Percentiles rank a stretch among this genome's conserved stretches.
phyloP scores from a whole-genome alignment of 2,888 invertebrate genomes.

The Nomada lathburiana region DNA sequence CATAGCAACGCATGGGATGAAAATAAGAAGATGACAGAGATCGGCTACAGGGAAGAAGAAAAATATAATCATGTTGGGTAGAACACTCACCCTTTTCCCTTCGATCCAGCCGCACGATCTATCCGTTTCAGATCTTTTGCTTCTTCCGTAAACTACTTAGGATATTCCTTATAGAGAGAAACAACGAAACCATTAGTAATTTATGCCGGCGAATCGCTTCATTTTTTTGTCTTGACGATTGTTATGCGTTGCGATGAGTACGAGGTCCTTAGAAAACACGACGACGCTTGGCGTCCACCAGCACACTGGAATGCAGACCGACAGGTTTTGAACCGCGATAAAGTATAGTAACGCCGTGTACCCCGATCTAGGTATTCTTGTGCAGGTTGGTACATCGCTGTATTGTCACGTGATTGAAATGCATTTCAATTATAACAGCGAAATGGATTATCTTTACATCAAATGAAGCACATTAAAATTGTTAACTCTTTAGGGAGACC shows the following conservation, averaged over 20 bases:
- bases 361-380: slow-evolving; percentile 46
- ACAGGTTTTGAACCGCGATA: slow-evolving; percentile 81
- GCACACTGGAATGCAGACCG: slow-evolving; percentile 84
- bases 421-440: not conserved
- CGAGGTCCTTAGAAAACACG: slow-evolving; percentile 47
- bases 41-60: slow-evolving; percentile 33
- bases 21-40: slow-evolving; percentile 2
- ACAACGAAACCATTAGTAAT: slow-evolving; percentile 20
- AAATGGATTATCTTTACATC: too few species aligned
- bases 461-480: not conserved
- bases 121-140: slow-evolving; percentile 28
- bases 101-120: slow-evolving; percentile 58
- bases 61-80: slow-evolving; percentile 21
- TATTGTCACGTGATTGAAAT: slow-evolving; percentile 37
- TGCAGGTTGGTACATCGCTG: slow-evolving; percentile 53
- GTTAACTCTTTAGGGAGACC: not conserved
- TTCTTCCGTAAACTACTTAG: not conserved
- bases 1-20: not conserved
- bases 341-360: slow-evolving; percentile 64
- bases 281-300: slow-evolving; percentile 80
- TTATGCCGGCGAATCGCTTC: slow-evolving; percentile 50
- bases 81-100: slow-evolving; percentile 72
- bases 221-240: slow-evolving; percentile 38
- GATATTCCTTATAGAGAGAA: slow-evolving; percentile 11
- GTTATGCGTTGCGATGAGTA: slow-evolving; percentile 18